Base-by-base conservation (phyloP, 2,113 vertebrate genomes). In the Barbus barbus region DNA sequence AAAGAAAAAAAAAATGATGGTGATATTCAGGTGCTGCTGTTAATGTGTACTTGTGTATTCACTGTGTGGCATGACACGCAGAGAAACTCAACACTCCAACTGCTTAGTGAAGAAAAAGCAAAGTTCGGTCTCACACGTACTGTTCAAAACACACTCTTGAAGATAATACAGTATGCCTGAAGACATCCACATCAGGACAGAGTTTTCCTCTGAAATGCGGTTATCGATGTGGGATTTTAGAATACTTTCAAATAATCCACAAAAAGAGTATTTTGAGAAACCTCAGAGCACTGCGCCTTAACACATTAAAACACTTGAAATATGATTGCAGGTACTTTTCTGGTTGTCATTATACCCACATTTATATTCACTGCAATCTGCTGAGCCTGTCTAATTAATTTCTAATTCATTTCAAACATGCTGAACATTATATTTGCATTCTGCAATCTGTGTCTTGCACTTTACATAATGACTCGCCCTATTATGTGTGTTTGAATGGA, bases 81-180 rank as follows among this genome's bases (percentile, higher is more conserved):
- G 76, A 61, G 33, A 0, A 78, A 61, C 56, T 44, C 13, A 41
- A 61, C 24, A 26, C 77, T 61, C 8, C 56, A 28, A 41, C 33
- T 61, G 36, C 38, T 61, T 78, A 44, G 28, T n/a, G 28, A 31
- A 56, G 48, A 76, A 78, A 44, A 38, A 9, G 61, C 4, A 0
- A 14, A 46, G 28, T 63, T 46, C 1, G n/a, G 20, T 31, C 61
- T 65, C 36, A 51, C 24, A 67, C 14, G 24, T 48, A 33, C 41
- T 67, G 61, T 28, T 63, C 14, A 79, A 79, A 79, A 79, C 36
- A 16, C 38, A 63, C 41, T 67, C 11, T 8, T 33, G 20, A 81
- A 65, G 41, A 81, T 81, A 67, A 63, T 31, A 67, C 38, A 33
- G 60, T 33, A 4, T 67, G 61, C 18, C 26, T 48, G 41, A 67